These are phyloP conservation scores for Passerina amoena DNA, from an alignment of 2,113 vertebrate genomes.

Conservation along the genomic window DNA sequence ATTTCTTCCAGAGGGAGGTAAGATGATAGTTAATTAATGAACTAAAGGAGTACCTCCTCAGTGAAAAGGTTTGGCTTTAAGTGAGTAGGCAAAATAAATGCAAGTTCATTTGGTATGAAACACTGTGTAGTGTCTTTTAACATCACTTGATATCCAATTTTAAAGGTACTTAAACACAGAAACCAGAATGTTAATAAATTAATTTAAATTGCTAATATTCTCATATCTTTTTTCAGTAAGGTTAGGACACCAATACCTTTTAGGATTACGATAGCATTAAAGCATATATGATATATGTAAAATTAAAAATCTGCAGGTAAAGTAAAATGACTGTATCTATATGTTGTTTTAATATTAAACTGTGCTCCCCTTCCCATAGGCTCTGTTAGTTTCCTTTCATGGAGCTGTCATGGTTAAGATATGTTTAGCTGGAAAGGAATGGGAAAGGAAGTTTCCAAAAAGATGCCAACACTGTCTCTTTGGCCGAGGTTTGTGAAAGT, in stretches of 20 bases:
- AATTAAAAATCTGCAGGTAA: not conserved
- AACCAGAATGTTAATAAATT: not conserved
- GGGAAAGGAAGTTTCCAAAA: constrained; percentile 14
- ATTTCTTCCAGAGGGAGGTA: constrained; percentile 97
- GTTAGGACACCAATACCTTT: not conserved
- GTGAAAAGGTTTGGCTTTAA: not conserved
- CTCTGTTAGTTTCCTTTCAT: not conserved
- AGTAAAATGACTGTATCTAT: not conserved
- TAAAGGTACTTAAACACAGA: not conserved
- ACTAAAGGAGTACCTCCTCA: not conserved
- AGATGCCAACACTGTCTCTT: constrained; percentile 4
- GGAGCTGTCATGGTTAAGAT: not conserved
- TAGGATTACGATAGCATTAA: not conserved
- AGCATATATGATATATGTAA: not conserved
- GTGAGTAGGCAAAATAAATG: not conserved
- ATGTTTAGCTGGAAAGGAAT: not conserved
- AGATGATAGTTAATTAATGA: not conserved
- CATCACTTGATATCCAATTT: not conserved
- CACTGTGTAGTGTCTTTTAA: not conserved
- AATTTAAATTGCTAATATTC: not conserved
- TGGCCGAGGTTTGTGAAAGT: not conserved
- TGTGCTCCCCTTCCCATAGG: not conserved
- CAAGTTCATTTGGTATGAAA: not conserved
- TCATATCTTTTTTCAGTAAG: not conserved
- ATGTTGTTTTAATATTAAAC: not conserved